Percentiles rank a stretch among this genome's conserved stretches.
These are phyloP conservation scores for Caenorhabditis panamensis DNA, from an alignment of 2,888 invertebrate genomes.

Conservation along the genomic window DNA sequence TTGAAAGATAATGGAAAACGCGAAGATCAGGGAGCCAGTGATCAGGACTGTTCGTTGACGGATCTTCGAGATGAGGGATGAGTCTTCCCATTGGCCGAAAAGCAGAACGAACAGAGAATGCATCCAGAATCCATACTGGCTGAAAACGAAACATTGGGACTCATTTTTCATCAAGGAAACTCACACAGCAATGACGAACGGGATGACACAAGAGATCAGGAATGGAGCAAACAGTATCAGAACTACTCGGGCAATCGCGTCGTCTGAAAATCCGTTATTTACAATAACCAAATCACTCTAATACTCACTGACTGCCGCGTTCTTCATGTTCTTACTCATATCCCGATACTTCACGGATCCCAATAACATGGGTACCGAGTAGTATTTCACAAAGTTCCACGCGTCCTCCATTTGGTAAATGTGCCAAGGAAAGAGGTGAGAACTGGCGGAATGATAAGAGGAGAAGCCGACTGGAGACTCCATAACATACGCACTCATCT, in stretches of 20 bases:
- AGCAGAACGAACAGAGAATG: neutral
- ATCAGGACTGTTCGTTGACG: neutral
- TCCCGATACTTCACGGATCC: neutral
- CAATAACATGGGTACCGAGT: neutral
- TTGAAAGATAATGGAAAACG: neutral
- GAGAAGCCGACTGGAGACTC: too few relatives aligned
- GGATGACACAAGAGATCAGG: too few relatives aligned
- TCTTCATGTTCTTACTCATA: neutral
- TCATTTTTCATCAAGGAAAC: neutral
- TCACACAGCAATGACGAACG: neutral
- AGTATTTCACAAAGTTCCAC: neutral
- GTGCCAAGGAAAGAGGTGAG: too few relatives aligned
- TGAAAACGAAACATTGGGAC: neutral
- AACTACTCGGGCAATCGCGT: neutral
- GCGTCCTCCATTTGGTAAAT: too few relatives aligned
- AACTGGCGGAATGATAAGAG: too few relatives aligned
- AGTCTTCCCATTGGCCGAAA: neutral
- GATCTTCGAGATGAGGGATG: neutral
- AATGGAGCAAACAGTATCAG: neutral
- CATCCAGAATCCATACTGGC: neutral
- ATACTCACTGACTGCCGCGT: slow-evolving; percentile 2
- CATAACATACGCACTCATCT: too few relatives aligned
- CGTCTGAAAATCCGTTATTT: neutral
- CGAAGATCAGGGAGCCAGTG: neutral
- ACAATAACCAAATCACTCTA: neutral